Conservation (phyloP, 2,888 invertebrate genomes). For the Drosophila acutilabella region DNA sequence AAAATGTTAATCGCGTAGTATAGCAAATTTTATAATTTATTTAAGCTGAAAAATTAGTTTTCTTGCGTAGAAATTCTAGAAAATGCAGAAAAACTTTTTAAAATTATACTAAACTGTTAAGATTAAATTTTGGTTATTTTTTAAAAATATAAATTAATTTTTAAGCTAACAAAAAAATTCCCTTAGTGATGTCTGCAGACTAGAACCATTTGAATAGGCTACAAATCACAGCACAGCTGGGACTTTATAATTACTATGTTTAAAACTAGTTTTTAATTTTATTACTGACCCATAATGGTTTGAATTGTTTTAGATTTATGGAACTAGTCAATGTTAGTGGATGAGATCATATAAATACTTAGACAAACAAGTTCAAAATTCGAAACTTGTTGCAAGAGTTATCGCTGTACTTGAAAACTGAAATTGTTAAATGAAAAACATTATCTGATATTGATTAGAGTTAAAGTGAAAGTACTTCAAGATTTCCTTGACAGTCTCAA, state of each 20-base stretch:
- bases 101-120: too few species aligned
- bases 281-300: constrained; percentile 14
- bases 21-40: too few species aligned
- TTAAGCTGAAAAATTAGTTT: too few species aligned
- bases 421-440: not conserved
- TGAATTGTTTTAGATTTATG: constrained; percentile 11
- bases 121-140: too few species aligned
- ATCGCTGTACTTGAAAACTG: constrained; percentile 42
- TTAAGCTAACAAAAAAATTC: too few species aligned
- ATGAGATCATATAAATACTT: constrained; percentile 7
- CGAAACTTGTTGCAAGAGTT: constrained; percentile 2
- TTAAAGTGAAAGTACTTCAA: constrained; percentile 32
- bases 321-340: not conserved
- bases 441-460: constrained; percentile 22
- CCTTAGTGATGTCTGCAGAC: too few species aligned
- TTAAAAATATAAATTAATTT: too few species aligned
- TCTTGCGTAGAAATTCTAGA: too few species aligned
- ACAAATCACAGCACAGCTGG: not conserved
- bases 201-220: not conserved
- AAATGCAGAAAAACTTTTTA: too few species aligned
- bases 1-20: too few species aligned
- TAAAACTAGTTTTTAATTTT: constrained; percentile 25
- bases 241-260: too few species aligned
- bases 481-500: constrained; percentile 13
- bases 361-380: not conserved